phyloP scores from a whole-genome alignment of 2,888 invertebrate genomes.

The Andrena flavipes region DNA sequence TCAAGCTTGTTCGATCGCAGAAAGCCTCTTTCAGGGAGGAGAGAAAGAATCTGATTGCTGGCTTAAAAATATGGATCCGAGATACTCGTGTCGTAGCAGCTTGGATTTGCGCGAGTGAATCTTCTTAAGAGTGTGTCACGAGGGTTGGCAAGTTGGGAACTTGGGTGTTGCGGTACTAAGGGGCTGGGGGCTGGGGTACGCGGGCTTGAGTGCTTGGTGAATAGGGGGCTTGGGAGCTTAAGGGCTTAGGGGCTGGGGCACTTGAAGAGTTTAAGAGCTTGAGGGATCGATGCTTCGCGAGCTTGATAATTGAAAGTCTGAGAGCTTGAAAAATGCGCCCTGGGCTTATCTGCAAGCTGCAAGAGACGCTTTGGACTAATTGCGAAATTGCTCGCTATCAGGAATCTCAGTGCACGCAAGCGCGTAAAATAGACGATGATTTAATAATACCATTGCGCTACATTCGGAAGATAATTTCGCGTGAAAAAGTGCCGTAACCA shows the following conservation, averaged over 20 bases:
- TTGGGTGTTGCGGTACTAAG: too few species aligned
- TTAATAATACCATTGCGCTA: slow-evolving; percentile 13
- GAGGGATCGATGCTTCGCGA: neutral
- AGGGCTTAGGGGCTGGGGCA: neutral
- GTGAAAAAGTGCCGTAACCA: neutral
- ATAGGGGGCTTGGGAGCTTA: neutral
- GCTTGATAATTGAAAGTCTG: slow-evolving; percentile 5
- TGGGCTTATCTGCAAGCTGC: neutral
- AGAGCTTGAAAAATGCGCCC: neutral
- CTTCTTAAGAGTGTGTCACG: too few species aligned
- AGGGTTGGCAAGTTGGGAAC: too few species aligned
- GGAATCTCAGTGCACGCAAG: neutral
- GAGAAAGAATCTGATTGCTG: neutral
- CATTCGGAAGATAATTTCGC: slow-evolving; percentile 26
- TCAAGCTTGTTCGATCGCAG: neutral
- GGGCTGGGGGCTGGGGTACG: too few species aligned
- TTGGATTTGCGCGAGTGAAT: too few species aligned
- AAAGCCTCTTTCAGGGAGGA: neutral
- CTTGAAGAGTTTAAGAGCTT: neutral
- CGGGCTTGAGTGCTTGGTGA: neutral
- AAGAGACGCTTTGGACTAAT: neutral
- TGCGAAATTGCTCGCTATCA: neutral
- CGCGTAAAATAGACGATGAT: neutral
- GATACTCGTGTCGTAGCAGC: too few species aligned
- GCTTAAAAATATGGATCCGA: neutral